These are phyloP conservation scores for Patella depressa DNA, from an alignment of 2,888 invertebrate genomes.

Conservation along the genomic window DNA sequence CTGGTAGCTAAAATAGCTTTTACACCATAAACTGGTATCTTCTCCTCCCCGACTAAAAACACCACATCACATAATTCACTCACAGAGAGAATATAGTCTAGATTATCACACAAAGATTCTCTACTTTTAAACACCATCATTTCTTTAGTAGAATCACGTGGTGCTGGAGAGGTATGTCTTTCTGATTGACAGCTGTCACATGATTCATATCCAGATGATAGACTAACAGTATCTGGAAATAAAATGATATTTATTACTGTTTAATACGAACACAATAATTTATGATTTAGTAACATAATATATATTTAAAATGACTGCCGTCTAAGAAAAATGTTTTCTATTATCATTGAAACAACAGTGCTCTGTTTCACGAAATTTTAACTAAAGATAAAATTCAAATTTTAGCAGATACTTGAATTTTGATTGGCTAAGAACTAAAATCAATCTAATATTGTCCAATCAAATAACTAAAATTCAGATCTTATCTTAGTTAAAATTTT, in stretches of 20 bases:
- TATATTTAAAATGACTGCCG: background rate
- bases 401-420: too few relatives aligned
- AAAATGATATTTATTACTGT: background rate
- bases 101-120: background rate
- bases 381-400: too few relatives aligned
- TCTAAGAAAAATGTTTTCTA: background rate
- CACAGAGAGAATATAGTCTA: background rate
- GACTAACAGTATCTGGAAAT: background rate
- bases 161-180: background rate
- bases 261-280: background rate
- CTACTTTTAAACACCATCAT: constrained; percentile 5
- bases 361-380: too few relatives aligned
- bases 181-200: background rate
- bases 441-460: too few relatives aligned
- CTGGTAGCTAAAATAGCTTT: constrained; percentile 9
- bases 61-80: constrained; percentile 3
- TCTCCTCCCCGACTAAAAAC: background rate
- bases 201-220: background rate
- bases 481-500: too few relatives aligned
- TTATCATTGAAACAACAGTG: background rate
- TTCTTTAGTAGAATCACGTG: background rate
- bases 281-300: background rate
- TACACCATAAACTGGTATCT: background rate
- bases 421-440: too few relatives aligned
- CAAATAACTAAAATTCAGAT: too few relatives aligned